Base-by-base conservation (phyloP, 2,888 invertebrate genomes). In the Rhingia rostrata region DNA sequence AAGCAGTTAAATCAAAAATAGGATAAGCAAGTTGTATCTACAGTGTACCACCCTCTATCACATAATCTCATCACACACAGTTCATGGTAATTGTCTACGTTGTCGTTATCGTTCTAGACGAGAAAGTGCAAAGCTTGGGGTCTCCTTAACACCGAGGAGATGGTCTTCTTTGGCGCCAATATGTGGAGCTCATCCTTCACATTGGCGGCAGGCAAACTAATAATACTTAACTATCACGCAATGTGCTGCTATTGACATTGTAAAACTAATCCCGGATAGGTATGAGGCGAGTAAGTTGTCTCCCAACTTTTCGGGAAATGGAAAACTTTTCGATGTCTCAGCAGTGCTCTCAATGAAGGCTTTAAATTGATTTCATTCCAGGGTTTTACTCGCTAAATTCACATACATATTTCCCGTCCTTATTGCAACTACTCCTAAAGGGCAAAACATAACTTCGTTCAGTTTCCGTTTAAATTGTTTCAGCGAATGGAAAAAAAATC, bases 141-240 rank as follows among this genome's bases (percentile, higher is more conserved):
- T 35, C 6, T 60, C 22, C n/a, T 30, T 61, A 61, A 4, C 51
- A 60, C 60, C n/a, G 32, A 60, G 58, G 22, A 73, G 45, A 47
- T 51, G n/a, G 39, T 43, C 22, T 64, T 56, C 75, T 75, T 81
- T 81, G 69, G 81, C 81, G 81, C 81, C 81, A 81, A 75, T 63
- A 64, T 43, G 12, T 61, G 35, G 33, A 53, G 47, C 33, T 80
- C 33, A 54, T 61, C 56, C 63, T 74, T 49, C 12, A 61, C 51
- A 58, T 70, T 64, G 45, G 58, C 22, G 63, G 53, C 45, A 81
- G 58, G n/a, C 37, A 51, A 75, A 64, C 63, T 53, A 37, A 75
- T 67, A 64, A 32, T 64, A 58, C 32, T 32, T 4, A 54, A 54
- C 54, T 51, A 73, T 73, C 73, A 80, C 66, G 64, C 58, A 69